A percentile compares a stretch with the other conserved stretches of the same genome.
Conservation (phyloP, 1,140 invertebrate species). For the Rhopalosiphum maidis region DNA sequence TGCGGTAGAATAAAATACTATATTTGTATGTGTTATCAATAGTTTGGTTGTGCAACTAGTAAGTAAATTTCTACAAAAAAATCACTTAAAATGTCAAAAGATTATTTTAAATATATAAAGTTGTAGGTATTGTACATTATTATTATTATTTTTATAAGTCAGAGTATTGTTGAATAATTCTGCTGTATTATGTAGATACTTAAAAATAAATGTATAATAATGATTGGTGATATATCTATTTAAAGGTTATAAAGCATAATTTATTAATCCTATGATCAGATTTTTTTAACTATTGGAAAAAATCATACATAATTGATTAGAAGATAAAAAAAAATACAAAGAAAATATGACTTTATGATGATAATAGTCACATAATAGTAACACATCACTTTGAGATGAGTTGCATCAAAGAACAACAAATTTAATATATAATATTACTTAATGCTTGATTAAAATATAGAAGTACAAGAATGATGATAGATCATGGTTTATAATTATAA, state of each 20-base stretch:
- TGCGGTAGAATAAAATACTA: no score
- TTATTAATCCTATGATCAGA: not conserved
- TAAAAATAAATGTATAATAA: not conserved
- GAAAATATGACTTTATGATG: not conserved
- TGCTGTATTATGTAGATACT: not conserved
- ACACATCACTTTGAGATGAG: not conserved
- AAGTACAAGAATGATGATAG: not conserved
- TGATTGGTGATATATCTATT: not conserved
- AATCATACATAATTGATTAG: not conserved
- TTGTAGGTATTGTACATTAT: no score
- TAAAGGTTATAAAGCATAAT: not conserved
- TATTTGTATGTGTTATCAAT: not conserved
- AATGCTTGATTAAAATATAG: not conserved
- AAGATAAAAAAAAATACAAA: not conserved
- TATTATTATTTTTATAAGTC: no score
- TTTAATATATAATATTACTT: not conserved
- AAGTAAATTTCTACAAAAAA: not conserved
- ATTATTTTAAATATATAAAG: not conserved
- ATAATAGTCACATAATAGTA: no score
- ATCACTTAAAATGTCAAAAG: not conserved
- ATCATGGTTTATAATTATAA: not conserved
- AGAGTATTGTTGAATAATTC: not conserved
- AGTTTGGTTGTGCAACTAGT: not conserved
- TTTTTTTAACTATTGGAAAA: not conserved
- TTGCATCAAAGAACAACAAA: not conserved